A percentile compares a stretch with the other conserved stretches of the same genome.
phyloP scores from a whole-genome alignment of 1,140 invertebrate species.

The Papilio polyxenes region DNA sequence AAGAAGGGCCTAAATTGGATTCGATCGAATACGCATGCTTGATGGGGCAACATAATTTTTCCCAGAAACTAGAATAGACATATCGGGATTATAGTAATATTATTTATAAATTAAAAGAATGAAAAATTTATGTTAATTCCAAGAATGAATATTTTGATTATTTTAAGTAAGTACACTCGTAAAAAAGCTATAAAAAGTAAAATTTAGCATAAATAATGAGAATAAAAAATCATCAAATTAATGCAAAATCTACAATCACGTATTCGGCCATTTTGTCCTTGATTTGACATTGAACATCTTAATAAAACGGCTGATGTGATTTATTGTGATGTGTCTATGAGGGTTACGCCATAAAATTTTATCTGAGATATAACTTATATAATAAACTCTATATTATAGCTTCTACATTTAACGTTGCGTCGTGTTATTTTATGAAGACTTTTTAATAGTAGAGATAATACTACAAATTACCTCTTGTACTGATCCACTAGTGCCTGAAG shows the following conservation, averaged over 20 bases:
- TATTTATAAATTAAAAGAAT: background rate
- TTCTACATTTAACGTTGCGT: constrained; percentile 45
- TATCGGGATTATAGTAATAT: background rate
- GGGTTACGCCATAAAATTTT: constrained; percentile 49
- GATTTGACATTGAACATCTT: constrained; percentile 34
- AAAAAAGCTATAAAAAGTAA: constrained; percentile 21
- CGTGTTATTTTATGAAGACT: constrained; percentile 38
- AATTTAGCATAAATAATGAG: constrained; percentile 24
- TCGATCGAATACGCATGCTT: no score
- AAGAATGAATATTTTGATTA: constrained; percentile 1
- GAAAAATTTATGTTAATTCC: background rate
- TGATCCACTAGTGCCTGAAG: no score
- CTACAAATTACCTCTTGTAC: no score
- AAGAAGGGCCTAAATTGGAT: no score
- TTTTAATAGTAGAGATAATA: background rate
- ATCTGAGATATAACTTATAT: constrained; percentile 51
- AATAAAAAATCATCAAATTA: background rate
- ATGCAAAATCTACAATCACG: background rate
- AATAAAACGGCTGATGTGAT: constrained; percentile 41
- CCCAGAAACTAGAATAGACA: no score
- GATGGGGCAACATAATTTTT: no score
- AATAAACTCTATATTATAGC: constrained; percentile 43
- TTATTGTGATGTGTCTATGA: constrained; percentile 27
- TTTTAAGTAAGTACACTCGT: background rate
- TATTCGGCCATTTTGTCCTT: constrained; percentile 34